A percentile compares a stretch with the other conserved stretches of the same genome.
Evolutionary conservation across 2,113 vertebrate species (phyloP).

Genomic region (Cyprinodon tularosa): DNA sequence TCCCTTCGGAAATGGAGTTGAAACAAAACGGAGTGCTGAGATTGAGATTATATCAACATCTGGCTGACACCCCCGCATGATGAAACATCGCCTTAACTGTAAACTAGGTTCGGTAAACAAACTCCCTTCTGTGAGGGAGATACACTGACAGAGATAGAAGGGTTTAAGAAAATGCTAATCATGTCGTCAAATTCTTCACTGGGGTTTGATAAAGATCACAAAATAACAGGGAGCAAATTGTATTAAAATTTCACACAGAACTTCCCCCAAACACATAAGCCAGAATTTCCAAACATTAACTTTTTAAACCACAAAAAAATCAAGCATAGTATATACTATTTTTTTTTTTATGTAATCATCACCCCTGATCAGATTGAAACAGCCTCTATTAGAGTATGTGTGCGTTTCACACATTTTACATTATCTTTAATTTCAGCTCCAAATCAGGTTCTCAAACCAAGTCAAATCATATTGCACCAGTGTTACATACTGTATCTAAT

Average conservation of each 20-base stretch:
- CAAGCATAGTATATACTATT: neutral
- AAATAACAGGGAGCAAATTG: neutral
- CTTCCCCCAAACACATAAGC: neutral
- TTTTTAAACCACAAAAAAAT: neutral
- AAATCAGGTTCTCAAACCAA: too few relatives aligned
- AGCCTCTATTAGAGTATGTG: too few relatives aligned
- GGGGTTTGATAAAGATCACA: neutral
- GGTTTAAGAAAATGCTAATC: slow-evolving; percentile 4
- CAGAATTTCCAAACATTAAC: neutral
- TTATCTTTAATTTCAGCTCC: too few relatives aligned
- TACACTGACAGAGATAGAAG: neutral
- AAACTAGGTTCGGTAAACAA: slow-evolving; percentile 37
- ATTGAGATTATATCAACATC: slow-evolving; percentile 54
- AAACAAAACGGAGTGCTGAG: slow-evolving; percentile 25
- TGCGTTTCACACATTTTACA: too few relatives aligned
- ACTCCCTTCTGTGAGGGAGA: slow-evolving; percentile 15
- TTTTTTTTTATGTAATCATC: neutral
- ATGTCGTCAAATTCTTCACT: neutral
- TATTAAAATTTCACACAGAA: neutral
- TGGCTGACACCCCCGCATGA: slow-evolving; percentile 40
- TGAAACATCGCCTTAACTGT: slow-evolving; percentile 23
- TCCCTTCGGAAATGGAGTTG: slow-evolving; percentile 14
- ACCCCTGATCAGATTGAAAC: too few relatives aligned
- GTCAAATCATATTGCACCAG: too few relatives aligned
- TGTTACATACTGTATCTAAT: too few relatives aligned